A percentile compares a stretch with the other conserved stretches of the same genome.
Evolutionary conservation across 1,140 invertebrate genomes (phyloP).

Genomic region (Schmidtea mediterranea): DNA sequence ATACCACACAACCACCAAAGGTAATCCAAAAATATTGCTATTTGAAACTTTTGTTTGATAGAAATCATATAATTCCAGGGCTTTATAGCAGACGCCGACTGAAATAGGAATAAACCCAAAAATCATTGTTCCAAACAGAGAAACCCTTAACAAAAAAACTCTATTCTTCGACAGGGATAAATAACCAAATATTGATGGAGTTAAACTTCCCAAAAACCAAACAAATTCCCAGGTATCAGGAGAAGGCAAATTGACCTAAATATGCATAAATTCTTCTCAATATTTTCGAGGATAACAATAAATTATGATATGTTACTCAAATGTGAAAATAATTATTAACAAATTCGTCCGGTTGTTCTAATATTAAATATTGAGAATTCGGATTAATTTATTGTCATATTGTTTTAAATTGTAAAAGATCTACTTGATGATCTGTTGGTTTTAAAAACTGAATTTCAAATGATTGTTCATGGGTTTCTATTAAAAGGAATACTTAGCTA

Average conservation of each 20-base stretch:
- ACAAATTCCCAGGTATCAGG: constrained; percentile 1
- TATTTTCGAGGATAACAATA: too few relatives aligned
- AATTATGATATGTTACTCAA: too few relatives aligned
- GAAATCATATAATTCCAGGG: neutral
- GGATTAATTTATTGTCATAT: too few relatives aligned
- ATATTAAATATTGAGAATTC: too few relatives aligned
- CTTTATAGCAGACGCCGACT: neutral
- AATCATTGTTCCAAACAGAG: neutral
- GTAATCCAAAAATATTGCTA: neutral
- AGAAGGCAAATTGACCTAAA: neutral
- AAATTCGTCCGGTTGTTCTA: too few relatives aligned
- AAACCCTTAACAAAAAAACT: neutral
- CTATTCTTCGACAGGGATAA: neutral
- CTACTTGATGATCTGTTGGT: too few relatives aligned
- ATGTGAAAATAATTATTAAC: too few relatives aligned
- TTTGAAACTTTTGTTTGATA: neutral
- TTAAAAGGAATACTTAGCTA: too few relatives aligned
- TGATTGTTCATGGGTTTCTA: too few relatives aligned
- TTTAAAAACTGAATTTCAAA: too few relatives aligned
- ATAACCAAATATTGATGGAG: neutral
- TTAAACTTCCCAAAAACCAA: constrained; percentile 1
- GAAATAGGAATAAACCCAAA: neutral
- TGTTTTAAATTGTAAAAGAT: too few relatives aligned
- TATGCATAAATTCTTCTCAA: neutral
- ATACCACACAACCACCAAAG: neutral